Evolutionary conservation across 2,888 invertebrate genomes (phyloP).

Genomic region (Trichopoda pennipes): DNA sequence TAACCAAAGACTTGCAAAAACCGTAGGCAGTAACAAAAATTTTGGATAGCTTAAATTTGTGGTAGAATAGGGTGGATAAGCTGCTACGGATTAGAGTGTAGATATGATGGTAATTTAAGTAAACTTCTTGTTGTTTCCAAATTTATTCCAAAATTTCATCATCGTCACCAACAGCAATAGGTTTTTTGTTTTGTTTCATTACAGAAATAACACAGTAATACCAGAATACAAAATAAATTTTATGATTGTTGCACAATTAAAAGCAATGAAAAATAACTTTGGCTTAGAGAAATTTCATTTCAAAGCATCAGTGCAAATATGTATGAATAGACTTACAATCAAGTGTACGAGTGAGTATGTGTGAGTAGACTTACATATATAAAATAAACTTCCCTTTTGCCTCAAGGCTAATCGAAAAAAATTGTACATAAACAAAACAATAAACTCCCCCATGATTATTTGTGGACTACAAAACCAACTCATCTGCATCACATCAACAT

Average conservation of each 20-base stretch:
- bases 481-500: conserved; percentile 60
- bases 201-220: conserved; percentile 10
- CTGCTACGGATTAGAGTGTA: background rate
- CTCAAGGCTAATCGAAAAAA: conserved; percentile 54
- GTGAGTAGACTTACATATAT: conserved; percentile 69
- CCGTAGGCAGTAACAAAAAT: background rate
- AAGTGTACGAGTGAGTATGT: conserved; percentile 31
- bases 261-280: conserved; percentile 66
- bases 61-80: background rate
- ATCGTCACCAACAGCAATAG: conserved; percentile 24
- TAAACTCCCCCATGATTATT: conserved; percentile 58
- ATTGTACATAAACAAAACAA: conserved; percentile 53
- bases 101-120: conserved; percentile 78
- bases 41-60: conserved; percentile 19
- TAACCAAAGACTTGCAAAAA: background rate
- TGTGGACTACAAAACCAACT: conserved; percentile 42
- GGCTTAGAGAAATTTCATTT: conserved; percentile 22
- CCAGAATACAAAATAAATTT: conserved; percentile 66
- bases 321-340: background rate
- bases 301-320: background rate
- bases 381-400: conserved; percentile 68
- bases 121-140: conserved; percentile 46
- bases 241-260: conserved; percentile 70
- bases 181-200: background rate
- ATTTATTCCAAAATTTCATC: conserved; percentile 24